Evolutionary conservation across 2,888 invertebrate genomes (phyloP).

Genomic region (Folsomia candida): DNA sequence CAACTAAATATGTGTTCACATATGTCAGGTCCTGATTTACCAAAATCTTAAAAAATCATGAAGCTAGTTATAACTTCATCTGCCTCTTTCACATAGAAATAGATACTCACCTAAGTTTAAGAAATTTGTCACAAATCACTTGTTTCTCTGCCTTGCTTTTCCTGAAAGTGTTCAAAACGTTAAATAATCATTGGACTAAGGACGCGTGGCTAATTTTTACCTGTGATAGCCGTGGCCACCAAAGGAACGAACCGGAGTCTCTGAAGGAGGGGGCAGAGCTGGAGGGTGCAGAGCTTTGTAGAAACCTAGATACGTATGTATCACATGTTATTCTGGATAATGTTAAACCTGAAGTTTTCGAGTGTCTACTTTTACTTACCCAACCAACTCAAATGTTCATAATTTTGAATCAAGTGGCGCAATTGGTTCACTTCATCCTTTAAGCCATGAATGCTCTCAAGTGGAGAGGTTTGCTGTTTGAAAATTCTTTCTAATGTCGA

Average conservation of each 20-base stretch:
- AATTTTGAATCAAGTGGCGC: slow-evolving; percentile 62
- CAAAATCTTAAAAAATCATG: no score
- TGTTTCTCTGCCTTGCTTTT: slow-evolving; percentile 45
- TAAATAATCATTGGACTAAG: no score
- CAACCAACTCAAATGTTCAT: slow-evolving; percentile 64
- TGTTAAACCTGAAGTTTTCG: neutral
- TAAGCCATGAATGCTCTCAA: slow-evolving; percentile 59
- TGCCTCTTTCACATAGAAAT: no score
- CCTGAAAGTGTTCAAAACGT: no score
- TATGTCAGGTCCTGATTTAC: no score
- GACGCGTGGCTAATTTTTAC: no score
- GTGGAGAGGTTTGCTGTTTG: slow-evolving; percentile 58
- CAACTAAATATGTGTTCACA: no score
- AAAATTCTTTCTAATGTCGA: slow-evolving; percentile 61
- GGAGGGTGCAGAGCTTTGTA: slow-evolving; percentile 64
- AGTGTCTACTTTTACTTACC: slow-evolving; percentile 55
- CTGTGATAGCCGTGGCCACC: slow-evolving; percentile 48
- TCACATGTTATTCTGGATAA: slow-evolving; percentile 1
- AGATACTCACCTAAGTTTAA: slow-evolving; percentile 44
- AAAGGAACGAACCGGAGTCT: slow-evolving; percentile 13
- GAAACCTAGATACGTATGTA: slow-evolving; percentile 58
- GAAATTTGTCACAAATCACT: slow-evolving; percentile 48
- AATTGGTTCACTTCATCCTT: slow-evolving; percentile 62
- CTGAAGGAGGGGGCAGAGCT: slow-evolving; percentile 51
- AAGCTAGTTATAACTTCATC: no score